Base-by-base conservation (phyloP, 1,140 invertebrate genomes). In the Pinna nobilis region DNA sequence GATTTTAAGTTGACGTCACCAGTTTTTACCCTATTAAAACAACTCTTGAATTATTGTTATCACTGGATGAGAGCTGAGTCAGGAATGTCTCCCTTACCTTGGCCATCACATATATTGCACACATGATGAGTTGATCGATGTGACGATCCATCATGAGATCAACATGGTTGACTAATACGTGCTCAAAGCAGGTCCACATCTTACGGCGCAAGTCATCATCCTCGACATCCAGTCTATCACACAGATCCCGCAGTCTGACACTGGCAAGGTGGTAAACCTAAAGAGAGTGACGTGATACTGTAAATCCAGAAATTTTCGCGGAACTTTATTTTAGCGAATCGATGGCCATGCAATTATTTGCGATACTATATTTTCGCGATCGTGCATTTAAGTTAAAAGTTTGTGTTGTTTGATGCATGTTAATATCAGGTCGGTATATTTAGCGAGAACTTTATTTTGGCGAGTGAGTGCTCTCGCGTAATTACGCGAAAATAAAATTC, bases 101-200 rank as follows among this genome's bases (percentile, higher is more conserved):
- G 82, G 95, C 96, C 75, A 99, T 95, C 51, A 98, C 95, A 89
- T 99, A 99, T 71, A 99, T 93, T 74, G 96, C 93, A 90, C 98
- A 99, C 97, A 99, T 98, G n/a, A 99, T 91, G 69, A 99, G 93
- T 90, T 99, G 98, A 90, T 99, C 98, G 23, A 99, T 90, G 90
- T 99, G 97, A 13, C 98, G 91, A 89, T 98, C 96, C 76, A 93
- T 82, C 76, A 88, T 80, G 33, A 89, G 75, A 68, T 94, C 91
- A 0, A 94, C 94, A 79, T 97, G 92, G 69, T 96, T 91, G 65
- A 96, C 94, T 76, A 99, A 92, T 3, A 94, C 93, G 87, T 97
- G 92, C 87, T 99, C 97, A 84, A 99, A 97, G 80, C 96, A 96
- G 0, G 97, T 99, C 88, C 88, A 98, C 72, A 98, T 98, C 89